Evolutionary conservation across 2,113 vertebrate species (phyloP), one percentile per base, ranked within the genome.

Genomic region (Anser brachyrhynchus): DNA sequence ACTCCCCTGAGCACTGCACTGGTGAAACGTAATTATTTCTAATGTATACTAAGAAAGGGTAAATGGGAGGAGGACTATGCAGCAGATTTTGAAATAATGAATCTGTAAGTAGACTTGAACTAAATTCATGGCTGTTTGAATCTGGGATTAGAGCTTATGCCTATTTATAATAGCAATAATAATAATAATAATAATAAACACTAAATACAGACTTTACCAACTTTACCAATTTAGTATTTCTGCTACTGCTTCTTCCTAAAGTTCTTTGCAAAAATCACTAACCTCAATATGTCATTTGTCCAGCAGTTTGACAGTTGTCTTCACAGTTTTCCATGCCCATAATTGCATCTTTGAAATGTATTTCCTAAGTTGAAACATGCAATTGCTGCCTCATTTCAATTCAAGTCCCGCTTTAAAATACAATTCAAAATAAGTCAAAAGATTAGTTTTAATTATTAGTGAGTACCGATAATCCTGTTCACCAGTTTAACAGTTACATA

Each of bases 361-460:
- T 82, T 71, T 90, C 55, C 26, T 95, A 73, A 70, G 28, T 21
- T 66, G 54, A 93, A 88, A 80, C 52, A 92, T 31, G n/a, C 55
- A 90, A 90, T 25, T 76, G 35, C 57, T 93, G 54, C 29, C 52
- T 81, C 57, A 72, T 86, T 94, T 87, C 58, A 90, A 84, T 89
- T 87, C 37, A 73, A 84, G 46, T 73, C 39, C 12, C 52, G 80
- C 37, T 33, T 58, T 73, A 93, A 89, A 93, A 82, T 37, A 39
- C 13, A 69, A 70, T 84, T 94, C 64, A 81, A 58, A 75, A 29
- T 26, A 80, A 87, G 7, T 74, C n/a, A 87, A 73, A 96, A 70
- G 20, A 80, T 71, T 58, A 57, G 18, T 67, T 88, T 90, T 67
- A 93, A 81, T 75, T 92, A 87, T 31, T 74, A 66, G n/a, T 33